Evolutionary conservation across 2,888 invertebrate species (phyloP).

Genomic region (Epinotia nisella): DNA sequence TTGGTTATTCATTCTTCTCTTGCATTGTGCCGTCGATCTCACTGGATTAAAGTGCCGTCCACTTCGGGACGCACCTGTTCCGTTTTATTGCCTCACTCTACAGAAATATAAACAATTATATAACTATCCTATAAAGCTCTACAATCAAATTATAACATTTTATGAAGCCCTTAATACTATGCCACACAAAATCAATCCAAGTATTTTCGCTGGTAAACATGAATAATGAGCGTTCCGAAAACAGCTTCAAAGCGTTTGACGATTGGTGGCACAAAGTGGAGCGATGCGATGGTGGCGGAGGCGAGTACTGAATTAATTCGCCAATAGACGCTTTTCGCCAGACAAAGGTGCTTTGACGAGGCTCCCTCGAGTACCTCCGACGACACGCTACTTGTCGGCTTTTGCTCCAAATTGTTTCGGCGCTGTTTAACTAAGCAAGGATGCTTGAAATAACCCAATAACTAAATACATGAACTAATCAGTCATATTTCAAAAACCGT

Average conservation of each 20-base stretch:
- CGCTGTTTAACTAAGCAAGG: constrained; percentile 47
- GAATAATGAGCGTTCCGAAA: constrained; percentile 54
- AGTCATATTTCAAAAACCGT: neutral
- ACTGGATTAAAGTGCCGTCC: constrained; percentile 63
- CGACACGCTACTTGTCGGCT: constrained; percentile 51
- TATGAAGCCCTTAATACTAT: constrained; percentile 31
- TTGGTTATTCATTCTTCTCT: constrained; percentile 50
- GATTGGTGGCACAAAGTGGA: constrained; percentile 62
- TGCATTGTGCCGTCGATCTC: constrained; percentile 58
- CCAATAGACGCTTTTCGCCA: constrained; percentile 64
- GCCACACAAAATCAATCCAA: constrained; percentile 37
- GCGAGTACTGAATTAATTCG: constrained; percentile 69
- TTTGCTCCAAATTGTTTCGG: constrained; percentile 54
- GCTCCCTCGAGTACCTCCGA: constrained; percentile 53
- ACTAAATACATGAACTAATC: constrained; percentile 24
- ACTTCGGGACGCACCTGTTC: constrained; percentile 58
- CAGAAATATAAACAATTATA: constrained; percentile 37
- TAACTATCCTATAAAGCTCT: constrained; percentile 23
- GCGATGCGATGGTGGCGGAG: constrained; percentile 51
- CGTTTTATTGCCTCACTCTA: constrained; percentile 46
- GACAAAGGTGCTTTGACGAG: constrained; percentile 69
- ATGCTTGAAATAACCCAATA: constrained; percentile 45
- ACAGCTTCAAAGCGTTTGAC: constrained; percentile 62
- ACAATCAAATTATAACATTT: constrained; percentile 23
- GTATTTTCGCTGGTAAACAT: constrained; percentile 50